Conservation (phyloP, 2,888 invertebrate species). For the Serripes groenlandicus region DNA sequence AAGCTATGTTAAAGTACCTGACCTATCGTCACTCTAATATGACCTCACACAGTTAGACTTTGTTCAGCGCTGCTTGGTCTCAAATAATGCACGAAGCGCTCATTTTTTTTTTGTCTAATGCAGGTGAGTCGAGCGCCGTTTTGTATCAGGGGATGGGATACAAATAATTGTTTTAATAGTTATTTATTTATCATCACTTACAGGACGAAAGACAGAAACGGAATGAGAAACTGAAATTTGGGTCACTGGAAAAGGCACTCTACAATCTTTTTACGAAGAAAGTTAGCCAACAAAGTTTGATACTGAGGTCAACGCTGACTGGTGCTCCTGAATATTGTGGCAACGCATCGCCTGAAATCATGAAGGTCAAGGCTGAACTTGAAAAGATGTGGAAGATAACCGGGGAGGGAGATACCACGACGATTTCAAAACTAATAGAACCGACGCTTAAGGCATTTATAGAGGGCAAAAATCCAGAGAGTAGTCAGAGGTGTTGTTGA, state of each 20-base stretch:
- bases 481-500: not conserved
- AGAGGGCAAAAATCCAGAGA: not conserved
- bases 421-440: not conserved
- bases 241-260: constrained; percentile 9
- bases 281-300: not conserved
- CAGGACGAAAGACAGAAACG: not conserved
- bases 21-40: too few species aligned
- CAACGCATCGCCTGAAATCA: not conserved
- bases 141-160: too few species aligned
- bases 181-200: too few species aligned
- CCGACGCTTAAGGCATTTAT: constrained; percentile 1
- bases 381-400: constrained; percentile 1
- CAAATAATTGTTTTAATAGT: too few species aligned
- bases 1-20: too few species aligned
- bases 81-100: too few species aligned
- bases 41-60: too few species aligned
- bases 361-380: not conserved
- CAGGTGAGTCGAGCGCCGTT: too few species aligned
- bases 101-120: too few species aligned
- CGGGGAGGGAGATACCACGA: not conserved
- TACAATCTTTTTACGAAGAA: not conserved
- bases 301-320: not conserved
- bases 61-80: too few species aligned
- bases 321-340: not conserved
- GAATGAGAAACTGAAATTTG: not conserved